Evolutionary conservation across 2,113 vertebrate genomes (phyloP), one percentile per base, ranked within the genome.

Genomic region (Nothocercus julius): DNA sequence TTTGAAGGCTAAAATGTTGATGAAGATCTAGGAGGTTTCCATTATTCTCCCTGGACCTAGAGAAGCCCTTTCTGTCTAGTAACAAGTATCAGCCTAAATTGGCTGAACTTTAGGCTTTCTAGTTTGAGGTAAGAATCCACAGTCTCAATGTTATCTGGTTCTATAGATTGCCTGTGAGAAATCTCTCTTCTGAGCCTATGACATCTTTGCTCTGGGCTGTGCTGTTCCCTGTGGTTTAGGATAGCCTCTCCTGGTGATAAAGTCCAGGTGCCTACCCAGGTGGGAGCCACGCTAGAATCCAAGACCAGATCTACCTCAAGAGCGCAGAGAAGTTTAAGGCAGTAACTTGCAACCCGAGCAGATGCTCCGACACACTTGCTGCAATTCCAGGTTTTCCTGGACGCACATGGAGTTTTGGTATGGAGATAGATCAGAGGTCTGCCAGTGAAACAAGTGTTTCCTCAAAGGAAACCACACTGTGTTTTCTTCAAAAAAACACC

Each of bases 371-470:
- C 53, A 84, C 53, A 78, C 24, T 34, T 27, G 42, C 12, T 64
- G 47, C 12, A 56, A 40, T 70, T 15, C 5, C 7, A 36, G 4
- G 73, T 61, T 58, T 79, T 34, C 73, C 79, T 93, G 44, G 49
- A 88, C 90, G 47, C 45, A 34, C 30, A 68, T 45, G 40, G 40
- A 45, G 18, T 62, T 90, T 72, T 90, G 61, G 47, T 49, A 11
- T 36, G 73, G 47, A 84, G 13, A 73, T 82, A 84, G 13, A 73
- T 82, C 54, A 66, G 73, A 89, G 62, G 69, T 96, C 85, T 93
- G 36, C 38, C 83, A 90, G 49, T 49, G 83, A 93, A 95, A 88
- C 38, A 86, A 72, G 58, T 13, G 4, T 49, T 96, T 92, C 80
- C 44, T 92, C 62, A 68, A 86, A 90, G 76, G 79, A 93, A 90